Conservation (phyloP, 2,113 vertebrate species). For the Misgurnus mizolepis region DNA sequence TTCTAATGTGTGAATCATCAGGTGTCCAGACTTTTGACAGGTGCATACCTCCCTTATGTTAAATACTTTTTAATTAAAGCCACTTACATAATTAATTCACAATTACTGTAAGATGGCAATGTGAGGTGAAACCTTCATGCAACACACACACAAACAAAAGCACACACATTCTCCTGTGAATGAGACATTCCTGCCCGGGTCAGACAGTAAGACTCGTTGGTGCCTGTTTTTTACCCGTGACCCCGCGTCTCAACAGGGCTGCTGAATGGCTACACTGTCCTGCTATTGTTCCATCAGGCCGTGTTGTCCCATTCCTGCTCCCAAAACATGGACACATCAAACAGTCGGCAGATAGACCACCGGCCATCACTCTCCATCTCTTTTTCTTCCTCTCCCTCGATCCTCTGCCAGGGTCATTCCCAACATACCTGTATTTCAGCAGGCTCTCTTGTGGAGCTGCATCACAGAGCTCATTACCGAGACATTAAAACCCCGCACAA, state of each 20-base stretch:
- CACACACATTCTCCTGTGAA: slow-evolving; percentile 12
- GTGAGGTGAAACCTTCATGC: no score
- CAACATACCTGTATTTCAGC: slow-evolving; percentile 57
- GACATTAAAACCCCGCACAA: slow-evolving; percentile 34
- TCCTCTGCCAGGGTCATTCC: slow-evolving; percentile 53
- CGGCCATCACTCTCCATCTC: slow-evolving; percentile 55
- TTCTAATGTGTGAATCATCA: no score
- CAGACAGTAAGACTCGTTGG: slow-evolving; percentile 47
- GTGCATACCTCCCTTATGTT: no score
- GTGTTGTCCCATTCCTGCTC: slow-evolving; percentile 49
- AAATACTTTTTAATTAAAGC: no score
- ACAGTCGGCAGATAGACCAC: slow-evolving; percentile 50
- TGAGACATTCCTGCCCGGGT: slow-evolving; percentile 19
- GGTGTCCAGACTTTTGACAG: no score
- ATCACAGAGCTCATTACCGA: slow-evolving; percentile 42
- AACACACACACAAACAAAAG: slow-evolving; percentile 21
- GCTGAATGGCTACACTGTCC: slow-evolving; percentile 49
- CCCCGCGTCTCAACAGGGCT: slow-evolving; percentile 11
- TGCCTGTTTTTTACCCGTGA: slow-evolving; percentile 43
- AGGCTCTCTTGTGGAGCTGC: slow-evolving; percentile 29
- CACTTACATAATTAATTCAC: no score
- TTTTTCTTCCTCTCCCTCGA: slow-evolving; percentile 53
- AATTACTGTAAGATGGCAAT: background rate
- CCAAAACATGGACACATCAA: slow-evolving; percentile 52
- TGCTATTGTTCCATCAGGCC: slow-evolving; percentile 38